Evolutionary conservation across 1,140 invertebrate species (phyloP), one percentile per base, ranked within the genome.

Genomic region (Oryctes rhinoceros): DNA sequence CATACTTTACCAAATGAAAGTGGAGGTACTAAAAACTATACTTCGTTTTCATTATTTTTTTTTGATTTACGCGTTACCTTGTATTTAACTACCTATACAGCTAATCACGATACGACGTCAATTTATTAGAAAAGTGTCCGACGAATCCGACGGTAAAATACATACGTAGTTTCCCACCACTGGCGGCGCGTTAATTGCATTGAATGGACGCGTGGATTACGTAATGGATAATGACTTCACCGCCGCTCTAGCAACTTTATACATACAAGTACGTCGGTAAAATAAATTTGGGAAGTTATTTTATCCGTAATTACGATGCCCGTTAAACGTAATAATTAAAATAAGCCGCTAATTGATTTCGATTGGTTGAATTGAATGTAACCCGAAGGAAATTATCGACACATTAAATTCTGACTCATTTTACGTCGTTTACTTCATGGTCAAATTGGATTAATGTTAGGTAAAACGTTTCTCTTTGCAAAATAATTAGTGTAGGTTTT

Each of bases 281-380:
- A 59, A 59, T 59, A 59, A 59, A 59, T 59, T 59, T 59, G 53
- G 53, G 53, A 59, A 59, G 53, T 59, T 59, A 59, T 59, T 59
- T 18, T 20, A 59, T 59, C 53, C 13, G 53, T 59, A 59, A 59
- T 59, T 59, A 59, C 10, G 4, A 18, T 59, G 15, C 18, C 53
- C 53, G 53, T 59, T 59, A 59, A 15, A 18, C 18, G 18, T n/a
- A 18, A 59, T 59, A 59, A 59, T 59, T 59, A 59, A 59, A 59
- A 59, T 59, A 59, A 6, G 53, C 53, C 53, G 53, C 53, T 59
- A 59, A 59, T 59, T 59, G 53, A 59, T 59, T 18, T 59, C 18
- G 53, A 59, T 59, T 18, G 53, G 15, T 59, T 59, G 53, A 18
- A 59, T 59, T 59, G 53, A 15, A n/a, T 59, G n/a, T 59, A 59